Base-by-base conservation (phyloP, 2,888 invertebrate species). In the Lithophane leautieri region DNA sequence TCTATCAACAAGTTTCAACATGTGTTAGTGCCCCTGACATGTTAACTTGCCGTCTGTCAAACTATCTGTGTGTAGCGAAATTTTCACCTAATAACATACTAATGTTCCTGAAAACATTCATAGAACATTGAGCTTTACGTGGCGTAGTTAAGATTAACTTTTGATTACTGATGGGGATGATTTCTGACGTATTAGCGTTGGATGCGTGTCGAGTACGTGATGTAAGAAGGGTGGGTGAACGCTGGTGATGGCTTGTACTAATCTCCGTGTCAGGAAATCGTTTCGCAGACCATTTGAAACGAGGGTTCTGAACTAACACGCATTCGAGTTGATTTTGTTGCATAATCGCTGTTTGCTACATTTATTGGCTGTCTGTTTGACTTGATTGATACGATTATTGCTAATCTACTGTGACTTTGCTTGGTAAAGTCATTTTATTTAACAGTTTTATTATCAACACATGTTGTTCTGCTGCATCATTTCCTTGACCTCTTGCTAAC, bases 231-330 rank as follows among this genome's bases (percentile, higher is more conserved):
- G 96, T 92, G 94, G 92, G 93, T 93, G 94, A 94, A 92, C 93
- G 93, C 91, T 92, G 94, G 96, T 95, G 96, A 96, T 95, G 95
- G 95, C 95, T 96, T 95, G 96, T 96, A 95, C 96, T 96, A 96
- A 96, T 96, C 96, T 95, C 96, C 96, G 94, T 96, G 96, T 96
- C 96, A 96, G 96, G 95, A 95, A 96, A 96, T 96, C 95, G 96
- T 96, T 96, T 95, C 94, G 96, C 96, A 96, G 96, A 92, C 95
- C 96, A 96, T 96, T 96, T 95, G 94, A 94, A 96, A 93, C 92
- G 94, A 92, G 95, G 95, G 94, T 93, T 93, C 92, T 93, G 93
- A 92, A 91, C 92, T 93, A 95, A 94, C 96, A 96, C 94, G 96
- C 95, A 94, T 95, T 95, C 89, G 90, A 94, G 93, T 94, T 92